A percentile compares a stretch with the other conserved stretches of the same genome.
phyloP scores from a whole-genome alignment of 2,797 vertebrate species.

The Myioborus miniatus region DNA sequence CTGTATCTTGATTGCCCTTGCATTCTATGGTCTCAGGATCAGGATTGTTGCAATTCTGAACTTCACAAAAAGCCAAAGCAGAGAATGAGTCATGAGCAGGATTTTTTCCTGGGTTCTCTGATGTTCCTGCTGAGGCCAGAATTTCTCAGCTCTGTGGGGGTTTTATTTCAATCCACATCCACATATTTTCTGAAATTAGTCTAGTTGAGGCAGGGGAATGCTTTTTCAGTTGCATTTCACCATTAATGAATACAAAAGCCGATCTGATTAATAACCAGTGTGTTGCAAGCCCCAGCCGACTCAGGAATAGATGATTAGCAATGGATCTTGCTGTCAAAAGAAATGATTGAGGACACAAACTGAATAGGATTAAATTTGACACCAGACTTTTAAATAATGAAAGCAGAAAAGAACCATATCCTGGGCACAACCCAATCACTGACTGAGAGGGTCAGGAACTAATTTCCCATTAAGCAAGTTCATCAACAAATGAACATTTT shows the following conservation, averaged over 20 bases:
- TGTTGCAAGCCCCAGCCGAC: background rate
- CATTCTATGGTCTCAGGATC: background rate
- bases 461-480: background rate
- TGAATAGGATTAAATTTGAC: background rate
- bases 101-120: background rate
- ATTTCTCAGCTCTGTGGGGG: background rate
- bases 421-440: background rate
- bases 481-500: background rate
- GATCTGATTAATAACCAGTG: constrained; percentile 13
- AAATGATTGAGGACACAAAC: constrained; percentile 17
- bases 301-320: constrained; percentile 38
- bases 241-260: background rate
- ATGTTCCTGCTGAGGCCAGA: background rate
- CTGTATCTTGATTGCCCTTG: background rate
- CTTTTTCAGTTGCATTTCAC: background rate
- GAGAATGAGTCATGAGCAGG: background rate
- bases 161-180: background rate
- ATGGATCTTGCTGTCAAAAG: constrained; percentile 18
- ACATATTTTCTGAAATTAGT: background rate
- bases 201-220: background rate
- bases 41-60: background rate
- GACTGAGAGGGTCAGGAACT: background rate
- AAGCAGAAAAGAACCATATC: background rate
- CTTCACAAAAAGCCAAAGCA: background rate
- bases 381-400: background rate